Conservation (phyloP, 2,888 invertebrate genomes). For the Schrankia costaestrigalis region DNA sequence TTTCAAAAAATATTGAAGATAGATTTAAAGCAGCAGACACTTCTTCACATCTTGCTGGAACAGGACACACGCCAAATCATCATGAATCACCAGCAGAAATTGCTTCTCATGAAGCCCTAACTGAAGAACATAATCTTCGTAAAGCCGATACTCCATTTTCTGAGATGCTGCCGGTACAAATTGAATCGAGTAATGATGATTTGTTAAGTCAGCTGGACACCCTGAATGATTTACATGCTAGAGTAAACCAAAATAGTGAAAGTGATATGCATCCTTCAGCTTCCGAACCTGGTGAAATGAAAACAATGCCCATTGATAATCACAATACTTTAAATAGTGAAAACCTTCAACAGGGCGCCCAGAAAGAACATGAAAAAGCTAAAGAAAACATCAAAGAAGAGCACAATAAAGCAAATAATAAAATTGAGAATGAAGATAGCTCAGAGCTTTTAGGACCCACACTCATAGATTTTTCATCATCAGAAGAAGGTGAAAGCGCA, state of each 20-base stretch:
- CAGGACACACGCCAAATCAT: constrained; percentile 1
- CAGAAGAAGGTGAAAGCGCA: too few relatives aligned
- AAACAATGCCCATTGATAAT: constrained; percentile 20
- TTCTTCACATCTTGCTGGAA: constrained; percentile 1
- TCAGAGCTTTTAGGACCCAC: too few relatives aligned
- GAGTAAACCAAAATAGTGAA: constrained; percentile 9
- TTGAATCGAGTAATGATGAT: constrained; percentile 1
- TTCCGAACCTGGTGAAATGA: constrained; percentile 32
- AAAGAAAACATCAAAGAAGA: constrained; percentile 1
- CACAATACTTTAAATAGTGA: constrained; percentile 20
- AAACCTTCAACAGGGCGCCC: constrained; percentile 10
- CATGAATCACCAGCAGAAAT: constrained; percentile 12
- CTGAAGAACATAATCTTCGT: constrained; percentile 15
- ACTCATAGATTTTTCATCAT: too few relatives aligned
- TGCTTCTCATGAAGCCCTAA: constrained; percentile 2
- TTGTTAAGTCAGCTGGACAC: constrained; percentile 4
- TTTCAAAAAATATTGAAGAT: constrained; percentile 61
- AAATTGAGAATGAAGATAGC: neutral
- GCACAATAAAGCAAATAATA: constrained; percentile 4
- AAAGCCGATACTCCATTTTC: constrained; percentile 11
- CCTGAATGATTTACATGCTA: constrained; percentile 4
- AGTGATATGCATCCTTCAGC: constrained; percentile 35
- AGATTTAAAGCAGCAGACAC: constrained; percentile 41
- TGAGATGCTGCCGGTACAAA: constrained; percentile 9
- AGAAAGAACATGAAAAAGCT: constrained; percentile 4